Evolutionary conservation across 1,140 invertebrate species (phyloP).

Genomic region (Drosophila pectinifera): DNA sequence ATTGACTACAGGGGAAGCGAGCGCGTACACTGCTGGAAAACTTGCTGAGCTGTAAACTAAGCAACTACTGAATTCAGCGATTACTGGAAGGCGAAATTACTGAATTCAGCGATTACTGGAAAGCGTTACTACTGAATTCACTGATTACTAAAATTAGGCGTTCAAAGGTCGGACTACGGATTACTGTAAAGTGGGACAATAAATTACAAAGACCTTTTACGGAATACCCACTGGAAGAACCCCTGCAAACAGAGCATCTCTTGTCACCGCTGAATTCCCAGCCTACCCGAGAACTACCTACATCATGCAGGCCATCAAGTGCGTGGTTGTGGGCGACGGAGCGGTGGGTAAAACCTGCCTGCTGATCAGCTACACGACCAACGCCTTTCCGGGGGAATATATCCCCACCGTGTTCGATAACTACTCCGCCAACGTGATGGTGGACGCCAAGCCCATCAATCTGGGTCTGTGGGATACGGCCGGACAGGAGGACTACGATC

Average conservation of each 20-base stretch:
- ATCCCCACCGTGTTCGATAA: constrained; percentile 99
- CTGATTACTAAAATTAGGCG: neutral
- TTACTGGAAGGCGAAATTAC: constrained; percentile 12
- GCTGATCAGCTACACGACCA: constrained; percentile 98
- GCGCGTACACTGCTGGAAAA: neutral
- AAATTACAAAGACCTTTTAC: neutral
- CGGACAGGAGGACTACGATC: constrained; percentile 98
- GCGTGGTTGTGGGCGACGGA: constrained; percentile 97
- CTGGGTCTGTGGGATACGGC: constrained; percentile 97
- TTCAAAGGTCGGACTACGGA: neutral
- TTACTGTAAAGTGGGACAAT: neutral
- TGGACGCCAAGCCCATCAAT: constrained; percentile 98
- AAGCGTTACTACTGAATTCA: neutral
- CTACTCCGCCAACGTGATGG: constrained; percentile 99
- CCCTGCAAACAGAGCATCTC: neutral
- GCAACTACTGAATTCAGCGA: constrained; percentile 3
- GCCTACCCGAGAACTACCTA: constrained; percentile 26
- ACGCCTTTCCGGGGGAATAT: constrained; percentile 98
- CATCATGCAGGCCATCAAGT: constrained; percentile 96
- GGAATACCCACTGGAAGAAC: neutral
- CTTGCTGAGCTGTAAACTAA: constrained; percentile 1
- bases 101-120: neutral
- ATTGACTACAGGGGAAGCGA: constrained; percentile 3
- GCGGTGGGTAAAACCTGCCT: constrained; percentile 98
- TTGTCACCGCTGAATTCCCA: neutral